Evolutionary conservation across 2,888 invertebrate genomes (phyloP), one percentile per base, ranked within the genome.

Genomic region (Epiblema foenella): DNA sequence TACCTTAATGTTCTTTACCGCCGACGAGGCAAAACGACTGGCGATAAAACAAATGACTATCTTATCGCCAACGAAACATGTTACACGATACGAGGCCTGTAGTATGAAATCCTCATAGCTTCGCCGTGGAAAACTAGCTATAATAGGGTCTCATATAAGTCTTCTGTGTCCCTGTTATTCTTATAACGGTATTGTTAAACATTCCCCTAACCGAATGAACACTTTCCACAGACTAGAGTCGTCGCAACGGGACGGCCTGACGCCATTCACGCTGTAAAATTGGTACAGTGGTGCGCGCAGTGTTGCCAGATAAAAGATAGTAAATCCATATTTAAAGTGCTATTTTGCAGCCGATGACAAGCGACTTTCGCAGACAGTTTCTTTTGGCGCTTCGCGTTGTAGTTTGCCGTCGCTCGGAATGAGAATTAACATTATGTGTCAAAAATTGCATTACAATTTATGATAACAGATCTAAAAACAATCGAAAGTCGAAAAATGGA

Each of bases 191-290:
- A 18, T 51, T 18, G 46, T 33, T 33, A 5, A 68, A 60, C 68
- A 60, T 68, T 54, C 60, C 68, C 68, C 33, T 63, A 58, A 64
- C 33, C 65, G 65, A 66, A 59, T 70, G 70, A 70, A 70, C 70
- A 70, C 70, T 52, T 59, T 33, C 70, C 70, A 66, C 20, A 66
- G 70, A 70, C 70, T 70, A 70, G 70, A 60, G 65, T 70, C 59
- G 64, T 65, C 54, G 70, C 70, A 42, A 70, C 70, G 70, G 58
- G 54, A 56, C 69, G 69, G 69, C 65, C 65, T 70, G 70, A 54
- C 65, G 70, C 65, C 60, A 58, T 46, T 59, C 59, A 58, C 59
- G 70, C 65, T 56, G 70, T 39, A 33, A 65, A 18, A 52, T 69
- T 69, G 65, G 54, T 46, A 66, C 54, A 65, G 69, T 65, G 69